Conservation (phyloP, 2,113 vertebrate genomes). For the Chelonoidis abingdonii region DNA sequence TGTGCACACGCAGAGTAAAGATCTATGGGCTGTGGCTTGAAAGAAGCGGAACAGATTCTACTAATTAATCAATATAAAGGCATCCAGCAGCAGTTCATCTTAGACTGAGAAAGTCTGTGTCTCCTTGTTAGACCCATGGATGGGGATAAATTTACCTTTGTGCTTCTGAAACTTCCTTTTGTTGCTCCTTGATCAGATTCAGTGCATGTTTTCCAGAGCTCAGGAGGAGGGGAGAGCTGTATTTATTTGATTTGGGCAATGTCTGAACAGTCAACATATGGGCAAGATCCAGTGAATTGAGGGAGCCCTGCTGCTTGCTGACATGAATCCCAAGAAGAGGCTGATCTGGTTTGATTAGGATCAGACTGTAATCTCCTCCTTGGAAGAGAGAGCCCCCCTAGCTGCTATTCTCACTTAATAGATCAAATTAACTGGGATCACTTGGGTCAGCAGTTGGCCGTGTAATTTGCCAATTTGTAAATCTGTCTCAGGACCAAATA, state of each 20-base stretch:
- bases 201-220: background rate
- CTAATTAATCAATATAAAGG: accelerated
- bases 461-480: background rate
- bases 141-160: background rate
- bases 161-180: background rate
- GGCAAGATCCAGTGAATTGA: background rate
- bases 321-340: background rate
- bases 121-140: background rate
- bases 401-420: background rate
- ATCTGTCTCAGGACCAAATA: background rate
- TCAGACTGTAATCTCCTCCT: background rate
- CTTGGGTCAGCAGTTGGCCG: background rate
- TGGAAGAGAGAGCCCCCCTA: background rate
- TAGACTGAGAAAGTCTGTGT: accelerated
- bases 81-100: background rate
- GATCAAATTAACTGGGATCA: background rate
- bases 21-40: background rate
- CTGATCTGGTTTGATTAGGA: background rate
- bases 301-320: background rate
- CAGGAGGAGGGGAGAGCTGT: background rate
- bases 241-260: background rate
- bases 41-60: background rate
- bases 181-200: background rate
- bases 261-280: background rate
- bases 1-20: background rate